Conservation (phyloP, 2,113 vertebrate species). For the Paedocypris sp. region DNA sequence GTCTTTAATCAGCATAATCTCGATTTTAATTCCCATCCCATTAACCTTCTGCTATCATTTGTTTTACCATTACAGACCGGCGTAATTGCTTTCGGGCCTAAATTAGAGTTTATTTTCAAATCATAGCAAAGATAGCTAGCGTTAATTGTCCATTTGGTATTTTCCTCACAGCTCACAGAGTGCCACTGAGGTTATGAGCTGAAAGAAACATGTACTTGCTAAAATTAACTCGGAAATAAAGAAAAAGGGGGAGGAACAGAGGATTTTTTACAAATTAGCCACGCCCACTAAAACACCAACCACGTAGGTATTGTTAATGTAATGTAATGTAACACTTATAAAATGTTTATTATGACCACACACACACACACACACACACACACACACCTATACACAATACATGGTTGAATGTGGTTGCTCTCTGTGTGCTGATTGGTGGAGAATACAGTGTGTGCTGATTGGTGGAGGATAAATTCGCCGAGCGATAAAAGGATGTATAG, state of each 20-base stretch:
- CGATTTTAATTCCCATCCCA: constrained; percentile 57
- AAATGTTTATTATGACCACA: too few species aligned
- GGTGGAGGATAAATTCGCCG: background rate
- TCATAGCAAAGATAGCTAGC: constrained; percentile 48
- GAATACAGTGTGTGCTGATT: background rate
- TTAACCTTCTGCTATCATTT: constrained; percentile 62
- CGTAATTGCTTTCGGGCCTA: constrained; percentile 55
- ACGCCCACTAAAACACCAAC: too few species aligned
- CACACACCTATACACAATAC: too few species aligned
- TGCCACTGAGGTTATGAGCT: constrained; percentile 19
- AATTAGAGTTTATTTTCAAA: constrained; percentile 59
- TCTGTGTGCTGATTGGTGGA: background rate
- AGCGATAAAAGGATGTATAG: constrained; percentile 12
- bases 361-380: too few species aligned
- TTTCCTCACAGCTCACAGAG: constrained; percentile 32
- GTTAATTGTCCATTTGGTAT: constrained; percentile 52
- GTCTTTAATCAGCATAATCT: constrained; percentile 55
- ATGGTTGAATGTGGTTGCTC: too few species aligned
- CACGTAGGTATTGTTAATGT: too few species aligned
- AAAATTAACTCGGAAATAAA: background rate
- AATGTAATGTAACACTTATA: too few species aligned
- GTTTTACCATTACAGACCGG: constrained; percentile 56
- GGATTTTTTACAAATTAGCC: too few species aligned
- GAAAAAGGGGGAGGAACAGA: background rate
- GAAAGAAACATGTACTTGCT: constrained; percentile 9